These are phyloP conservation scores for Riparia riparia DNA, from an alignment of 2,113 vertebrate genomes.

Conservation along the genomic window DNA sequence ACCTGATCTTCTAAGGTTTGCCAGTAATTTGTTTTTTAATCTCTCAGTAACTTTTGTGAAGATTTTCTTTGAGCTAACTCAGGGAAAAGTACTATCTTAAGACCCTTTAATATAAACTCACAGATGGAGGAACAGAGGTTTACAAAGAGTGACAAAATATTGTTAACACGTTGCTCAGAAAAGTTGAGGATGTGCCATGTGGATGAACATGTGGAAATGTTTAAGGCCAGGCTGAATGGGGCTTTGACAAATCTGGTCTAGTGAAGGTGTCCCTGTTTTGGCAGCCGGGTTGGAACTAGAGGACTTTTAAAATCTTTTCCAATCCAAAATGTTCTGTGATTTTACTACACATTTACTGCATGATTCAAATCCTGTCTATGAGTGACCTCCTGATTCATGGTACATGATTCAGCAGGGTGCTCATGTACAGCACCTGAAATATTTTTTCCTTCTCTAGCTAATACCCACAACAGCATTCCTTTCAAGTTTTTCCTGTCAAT, in stretches of 20 bases:
- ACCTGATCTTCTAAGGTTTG: background rate
- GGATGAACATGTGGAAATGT: background rate
- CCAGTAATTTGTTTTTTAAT: background rate
- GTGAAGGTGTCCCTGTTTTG: background rate
- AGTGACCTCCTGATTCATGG: no score
- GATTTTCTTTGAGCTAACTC: background rate
- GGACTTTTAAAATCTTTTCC: background rate
- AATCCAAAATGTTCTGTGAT: background rate
- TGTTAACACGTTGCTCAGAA: background rate
- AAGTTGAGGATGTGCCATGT: background rate
- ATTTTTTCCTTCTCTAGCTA: background rate
- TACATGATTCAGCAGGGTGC: background rate
- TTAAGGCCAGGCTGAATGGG: background rate
- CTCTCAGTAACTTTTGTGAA: background rate
- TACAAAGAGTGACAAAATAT: accelerated
- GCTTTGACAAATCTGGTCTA: background rate
- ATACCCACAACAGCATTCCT: background rate
- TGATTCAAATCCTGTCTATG: no score
- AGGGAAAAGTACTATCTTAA: background rate
- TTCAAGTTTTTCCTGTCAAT: background rate
- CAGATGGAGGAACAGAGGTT: background rate
- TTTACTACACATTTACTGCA: background rate
- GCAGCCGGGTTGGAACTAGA: background rate
- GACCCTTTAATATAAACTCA: background rate
- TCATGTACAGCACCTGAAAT: background rate